A percentile compares a stretch with the other conserved stretches of the same genome.
Evolutionary conservation across 2,113 vertebrate genomes (phyloP).

Genomic region (Colistium nudipinnis): DNA sequence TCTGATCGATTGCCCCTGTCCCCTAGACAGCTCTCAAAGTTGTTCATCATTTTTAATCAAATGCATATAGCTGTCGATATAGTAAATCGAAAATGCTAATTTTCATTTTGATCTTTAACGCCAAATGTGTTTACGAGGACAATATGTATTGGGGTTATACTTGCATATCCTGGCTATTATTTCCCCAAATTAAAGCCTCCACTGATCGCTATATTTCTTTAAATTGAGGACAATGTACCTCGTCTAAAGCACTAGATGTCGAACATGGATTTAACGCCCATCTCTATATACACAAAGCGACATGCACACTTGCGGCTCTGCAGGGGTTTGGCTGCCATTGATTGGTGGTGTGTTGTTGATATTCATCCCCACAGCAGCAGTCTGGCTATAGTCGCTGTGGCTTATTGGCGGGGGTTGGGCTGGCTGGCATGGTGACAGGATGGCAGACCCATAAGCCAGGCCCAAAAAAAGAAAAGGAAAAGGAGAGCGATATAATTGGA

Average conservation of each 20-base stretch:
- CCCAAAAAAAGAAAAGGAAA: conserved; percentile 19
- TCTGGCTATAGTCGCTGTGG: conserved; percentile 4
- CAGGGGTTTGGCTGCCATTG: conserved; percentile 34
- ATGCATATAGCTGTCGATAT: not conserved
- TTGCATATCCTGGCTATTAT: too few relatives aligned
- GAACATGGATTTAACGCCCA: not conserved
- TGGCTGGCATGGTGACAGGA: too few relatives aligned
- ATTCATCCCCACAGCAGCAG: conserved; percentile 43
- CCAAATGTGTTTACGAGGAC: not conserved
- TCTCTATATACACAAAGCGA: not conserved
- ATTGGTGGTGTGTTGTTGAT: conserved; percentile 27
- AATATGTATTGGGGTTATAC: too few relatives aligned
- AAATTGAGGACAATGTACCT: not conserved
- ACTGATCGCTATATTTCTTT: not conserved
- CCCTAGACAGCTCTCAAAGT: not conserved
- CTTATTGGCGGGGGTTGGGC: conserved; percentile 5
- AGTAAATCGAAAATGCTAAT: too few relatives aligned
- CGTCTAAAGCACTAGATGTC: not conserved
- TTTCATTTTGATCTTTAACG: not conserved
- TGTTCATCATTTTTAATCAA: not conserved
- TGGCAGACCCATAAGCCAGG: conserved; percentile 7
- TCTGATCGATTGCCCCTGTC: not conserved
- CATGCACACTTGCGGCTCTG: conserved; percentile 20
- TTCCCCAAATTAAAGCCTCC: not conserved
- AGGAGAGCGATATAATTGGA: conserved; percentile 41